phyloP scores from a whole-genome alignment of 2,797 vertebrate species.

The Sarcoramphus papa region DNA sequence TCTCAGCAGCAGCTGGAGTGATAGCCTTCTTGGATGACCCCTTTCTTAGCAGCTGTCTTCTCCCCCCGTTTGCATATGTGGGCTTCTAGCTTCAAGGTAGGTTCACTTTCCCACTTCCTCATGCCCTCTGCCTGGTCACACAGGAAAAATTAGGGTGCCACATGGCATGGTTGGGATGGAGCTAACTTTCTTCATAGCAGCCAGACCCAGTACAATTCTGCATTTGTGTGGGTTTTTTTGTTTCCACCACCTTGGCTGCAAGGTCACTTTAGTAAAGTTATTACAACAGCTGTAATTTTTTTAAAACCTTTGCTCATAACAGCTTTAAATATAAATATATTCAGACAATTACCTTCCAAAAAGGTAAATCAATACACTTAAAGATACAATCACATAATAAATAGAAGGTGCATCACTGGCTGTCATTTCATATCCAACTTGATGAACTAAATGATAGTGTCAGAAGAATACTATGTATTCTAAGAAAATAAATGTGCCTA shows the following conservation, averaged over 20 bases:
- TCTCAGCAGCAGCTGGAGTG: not conserved
- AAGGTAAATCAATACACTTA: not conserved
- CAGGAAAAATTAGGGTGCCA: not conserved
- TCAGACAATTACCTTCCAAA: not conserved
- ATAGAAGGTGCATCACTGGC: not conserved
- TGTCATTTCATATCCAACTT: not conserved
- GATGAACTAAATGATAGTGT: not conserved
- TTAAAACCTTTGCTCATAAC: not conserved
- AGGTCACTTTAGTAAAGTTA: not conserved
- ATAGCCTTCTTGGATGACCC: not conserved
- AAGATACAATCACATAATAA: not conserved
- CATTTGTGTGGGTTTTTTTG: rapidly evolving
- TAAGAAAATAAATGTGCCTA: not conserved
- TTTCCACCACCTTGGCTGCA: not conserved
- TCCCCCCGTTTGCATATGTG: not conserved
- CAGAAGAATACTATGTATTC: not conserved
- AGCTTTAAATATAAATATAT: not conserved
- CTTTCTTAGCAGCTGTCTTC: not conserved
- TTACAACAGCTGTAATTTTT: not conserved
- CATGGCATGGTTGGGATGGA: not conserved
- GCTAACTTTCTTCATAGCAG: not conserved
- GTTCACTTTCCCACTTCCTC: not conserved
- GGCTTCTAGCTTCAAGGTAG: not conserved
- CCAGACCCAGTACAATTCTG: not conserved
- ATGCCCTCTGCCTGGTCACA: not conserved